Evolutionary conservation across 1,140 invertebrate species (phyloP), one percentile per base, ranked within the genome.

Genomic region (Dinothrombium tinctorium): DNA sequence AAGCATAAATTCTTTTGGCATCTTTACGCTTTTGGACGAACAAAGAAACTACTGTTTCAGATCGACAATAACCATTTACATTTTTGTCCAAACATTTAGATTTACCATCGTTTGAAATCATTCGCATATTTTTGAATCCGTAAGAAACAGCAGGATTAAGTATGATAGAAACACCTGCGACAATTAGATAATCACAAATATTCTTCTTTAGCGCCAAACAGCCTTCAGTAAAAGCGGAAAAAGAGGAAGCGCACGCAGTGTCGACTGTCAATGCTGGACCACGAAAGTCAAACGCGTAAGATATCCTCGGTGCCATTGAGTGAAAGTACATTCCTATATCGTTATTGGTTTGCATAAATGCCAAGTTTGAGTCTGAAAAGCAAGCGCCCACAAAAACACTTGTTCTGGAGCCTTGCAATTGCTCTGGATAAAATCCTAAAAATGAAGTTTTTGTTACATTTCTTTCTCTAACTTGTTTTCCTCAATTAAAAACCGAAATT

Each of bases 161-260:
- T 61, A 94, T 86, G 57, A 90, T 80, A 8, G 67, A 65, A 50
- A 69, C 68, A 12, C 67, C 61, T 22, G 54, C 58, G 15, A 19
- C 8, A n/a, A 28, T n/a, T n/a, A 28, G 7, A 8, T n/a, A 8
- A 28, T 28, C 26, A n/a, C 7, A 7, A 8, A 8, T n/a, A 28
- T 28, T 28, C n/a, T 7, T 8, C 26, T 28, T 28, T 8, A 28
- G n/a, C 7, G 26, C 7, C n/a, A 28, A 28, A 8, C 7, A 8
- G n/a, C 7, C 26, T 28, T 28, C 7, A 28, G 7, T 7, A 28
- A 28, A n/a, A 28, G 26, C 26, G 7, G 26, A 28, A 28, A 28
- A 28, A 8, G 26, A 28, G 26, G 26, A 7, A 8, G 26, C 26
- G n/a, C 26, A 28, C 26, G 26, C 26, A 28, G 26, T 28, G 26